Evolutionary conservation across 2,888 invertebrate species (phyloP), one percentile per base, ranked within the genome.

Genomic region (Cerceris rybyensis): DNA sequence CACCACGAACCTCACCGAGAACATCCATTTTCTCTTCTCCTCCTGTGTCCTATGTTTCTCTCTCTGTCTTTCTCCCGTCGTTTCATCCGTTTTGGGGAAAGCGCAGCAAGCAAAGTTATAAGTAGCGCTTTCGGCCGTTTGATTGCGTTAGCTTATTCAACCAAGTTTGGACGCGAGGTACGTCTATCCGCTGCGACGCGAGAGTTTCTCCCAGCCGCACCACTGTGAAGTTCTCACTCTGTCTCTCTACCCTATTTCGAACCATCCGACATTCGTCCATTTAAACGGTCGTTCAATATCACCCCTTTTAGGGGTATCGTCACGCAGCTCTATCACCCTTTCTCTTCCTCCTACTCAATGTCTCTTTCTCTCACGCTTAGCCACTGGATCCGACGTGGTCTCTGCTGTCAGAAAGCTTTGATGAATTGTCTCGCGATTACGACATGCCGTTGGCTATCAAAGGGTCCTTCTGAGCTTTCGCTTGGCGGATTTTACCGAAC

Each of bases 91-190:
- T 50, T 42, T 63, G 13, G 67, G 77, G 67, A 82, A 81, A 80
- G 80, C 78, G 63, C 76, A 73, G 52, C 72, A 70, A 77, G 71
- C 82, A 78, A 88, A 88, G 85, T 87, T 88, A 82, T 85, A 86
- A 87, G 86, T 88, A 87, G 85, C 87, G 83, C 85, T 88, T 88
- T 87, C 84, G 86, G 81, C 85, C 86, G 84, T 88, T 89, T 86
- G 86, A 90, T 88, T 86, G 86, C 86, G 84, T 88, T 86, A 86
- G 80, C 83, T 85, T 86, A 85, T 88, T 87, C 85, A 82, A 80
- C 79, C 80, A 75, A 81, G 80, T 83, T 88, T 76, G 81, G 75
- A 77, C 83, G 76, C 70, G 66, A 64, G 63, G 64, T 67, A 54
- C 64, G 72, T 78, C 70, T 76, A 61, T 78, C 74, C 80, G 41